phyloP scores from a whole-genome alignment of 2,113 vertebrate genomes.

The Raja brachyura region DNA sequence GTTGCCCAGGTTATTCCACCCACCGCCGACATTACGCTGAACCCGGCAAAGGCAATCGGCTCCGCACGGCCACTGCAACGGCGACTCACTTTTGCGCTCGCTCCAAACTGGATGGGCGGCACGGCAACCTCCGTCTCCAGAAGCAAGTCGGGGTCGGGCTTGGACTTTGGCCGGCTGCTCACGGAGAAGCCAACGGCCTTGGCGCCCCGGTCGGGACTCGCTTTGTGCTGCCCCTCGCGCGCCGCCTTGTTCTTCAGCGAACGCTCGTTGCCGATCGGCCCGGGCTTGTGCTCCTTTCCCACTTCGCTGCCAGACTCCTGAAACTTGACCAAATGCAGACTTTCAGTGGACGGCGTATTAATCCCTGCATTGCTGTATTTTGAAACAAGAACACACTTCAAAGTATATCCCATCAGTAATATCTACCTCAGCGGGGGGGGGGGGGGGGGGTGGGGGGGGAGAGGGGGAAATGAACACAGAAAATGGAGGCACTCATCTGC shows the following conservation, averaged over 20 bases:
- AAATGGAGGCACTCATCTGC: too few species aligned
- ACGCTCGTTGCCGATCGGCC: constrained; percentile 56
- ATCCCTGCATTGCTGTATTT: not conserved
- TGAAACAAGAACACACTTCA: not conserved
- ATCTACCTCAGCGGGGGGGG: too few species aligned
- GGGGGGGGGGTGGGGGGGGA: too few species aligned
- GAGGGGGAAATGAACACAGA: too few species aligned
- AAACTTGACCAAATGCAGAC: not conserved
- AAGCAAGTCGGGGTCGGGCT: constrained; percentile 36
- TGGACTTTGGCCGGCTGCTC: not conserved
- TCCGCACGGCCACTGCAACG: not conserved
- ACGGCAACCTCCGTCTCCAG: constrained; percentile 40
- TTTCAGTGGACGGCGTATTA: not conserved
- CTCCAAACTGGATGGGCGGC: constrained; percentile 49
- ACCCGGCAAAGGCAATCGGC: not conserved
- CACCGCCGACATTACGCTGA: not conserved
- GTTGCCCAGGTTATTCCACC: not conserved
- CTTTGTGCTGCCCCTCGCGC: constrained; percentile 42
- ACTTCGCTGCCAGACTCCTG: constrained; percentile 35
- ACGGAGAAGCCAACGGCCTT: not conserved
- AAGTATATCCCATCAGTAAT: too few species aligned
- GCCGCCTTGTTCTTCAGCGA: constrained; percentile 46
- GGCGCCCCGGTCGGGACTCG: constrained; percentile 34
- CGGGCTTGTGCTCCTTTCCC: constrained; percentile 44
- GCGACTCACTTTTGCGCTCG: constrained; percentile 49